phyloP scores from a whole-genome alignment of 92 coral and sea anemone genomes.

The Actinostola sp. region DNA sequence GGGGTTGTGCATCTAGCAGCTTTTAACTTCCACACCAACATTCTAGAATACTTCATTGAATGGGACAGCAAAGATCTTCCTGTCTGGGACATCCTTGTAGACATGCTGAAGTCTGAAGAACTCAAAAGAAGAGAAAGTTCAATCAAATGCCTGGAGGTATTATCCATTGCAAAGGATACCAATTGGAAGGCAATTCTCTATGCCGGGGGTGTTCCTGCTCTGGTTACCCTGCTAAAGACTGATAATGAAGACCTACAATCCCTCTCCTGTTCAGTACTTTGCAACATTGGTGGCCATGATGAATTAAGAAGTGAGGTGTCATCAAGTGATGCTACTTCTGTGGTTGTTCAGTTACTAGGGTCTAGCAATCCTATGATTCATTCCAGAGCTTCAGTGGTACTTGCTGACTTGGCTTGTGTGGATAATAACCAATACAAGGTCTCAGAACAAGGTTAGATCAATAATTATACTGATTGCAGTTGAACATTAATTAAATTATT shows the following conservation, averaged over 20 bases:
- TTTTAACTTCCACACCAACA: slow-evolving; percentile 86
- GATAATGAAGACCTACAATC: slow-evolving; percentile 82
- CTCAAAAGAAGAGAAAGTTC: slow-evolving; percentile 74
- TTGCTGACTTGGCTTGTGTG: slow-evolving; percentile 90
- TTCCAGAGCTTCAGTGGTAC: slow-evolving; percentile 87
- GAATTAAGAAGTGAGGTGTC: slow-evolving; percentile 83
- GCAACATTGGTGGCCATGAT: slow-evolving; percentile 84
- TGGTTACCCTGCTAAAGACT: slow-evolving; percentile 70
- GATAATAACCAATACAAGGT: slow-evolving; percentile 70
- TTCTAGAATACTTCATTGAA: slow-evolving; percentile 86
- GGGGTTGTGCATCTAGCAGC: slow-evolving; percentile 87
- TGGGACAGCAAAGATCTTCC: slow-evolving; percentile 77
- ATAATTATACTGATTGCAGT: no score
- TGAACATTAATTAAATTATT: no score
- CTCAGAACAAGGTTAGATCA: slow-evolving; percentile 73
- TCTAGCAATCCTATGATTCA: slow-evolving; percentile 88
- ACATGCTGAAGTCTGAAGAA: slow-evolving; percentile 86
- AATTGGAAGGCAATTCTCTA: slow-evolving; percentile 89
- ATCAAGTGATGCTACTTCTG: slow-evolving; percentile 77
- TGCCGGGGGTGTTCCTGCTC: slow-evolving; percentile 89
- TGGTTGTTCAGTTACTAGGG: slow-evolving; percentile 61
- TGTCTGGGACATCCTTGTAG: slow-evolving; percentile 91
- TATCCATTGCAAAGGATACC: slow-evolving; percentile 81
- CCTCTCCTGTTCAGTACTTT: slow-evolving; percentile 87
- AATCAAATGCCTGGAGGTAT: slow-evolving; percentile 85